A percentile compares a stretch with the other conserved stretches of the same genome.
phyloP scores from a whole-genome alignment of 2,797 vertebrate genomes.

The Bryconaethiops microstoma region DNA sequence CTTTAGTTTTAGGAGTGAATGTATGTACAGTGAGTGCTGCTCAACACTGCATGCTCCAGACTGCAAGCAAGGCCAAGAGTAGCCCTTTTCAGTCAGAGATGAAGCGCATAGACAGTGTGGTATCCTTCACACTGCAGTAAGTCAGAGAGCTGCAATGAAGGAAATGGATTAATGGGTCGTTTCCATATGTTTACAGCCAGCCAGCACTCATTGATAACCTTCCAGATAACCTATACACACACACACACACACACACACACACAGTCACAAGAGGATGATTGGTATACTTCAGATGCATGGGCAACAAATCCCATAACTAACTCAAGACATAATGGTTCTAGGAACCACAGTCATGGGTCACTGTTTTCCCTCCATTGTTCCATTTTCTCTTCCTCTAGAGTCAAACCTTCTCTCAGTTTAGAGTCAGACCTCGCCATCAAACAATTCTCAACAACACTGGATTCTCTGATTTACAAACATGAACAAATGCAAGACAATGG shows the following conservation, averaged over 20 bases:
- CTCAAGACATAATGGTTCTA: conserved; percentile 5
- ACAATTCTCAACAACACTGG: not conserved
- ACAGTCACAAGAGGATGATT: not conserved
- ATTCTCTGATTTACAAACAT: not conserved
- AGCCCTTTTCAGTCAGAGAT: not conserved
- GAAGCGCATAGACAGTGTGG: conserved; percentile 6
- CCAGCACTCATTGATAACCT: conserved; percentile 57
- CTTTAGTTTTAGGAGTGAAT: not conserved
- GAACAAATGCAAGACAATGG: not conserved
- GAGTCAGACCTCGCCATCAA: conserved; percentile 7
- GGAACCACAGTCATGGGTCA: conserved; percentile 16
- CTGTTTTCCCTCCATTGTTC: conserved; percentile 34
- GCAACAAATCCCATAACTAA: not conserved
- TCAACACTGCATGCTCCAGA: not conserved
- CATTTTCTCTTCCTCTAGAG: conserved; percentile 7
- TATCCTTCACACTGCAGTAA: conserved; percentile 40
- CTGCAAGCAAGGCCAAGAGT: conserved; percentile 8
- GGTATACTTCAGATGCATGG: conserved; percentile 19
- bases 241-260: too few species aligned
- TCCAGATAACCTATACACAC: conserved; percentile 55
- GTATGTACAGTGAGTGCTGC: not conserved
- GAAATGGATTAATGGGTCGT: conserved; percentile 60
- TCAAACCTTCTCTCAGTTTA: conserved; percentile 25
- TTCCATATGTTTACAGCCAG: conserved; percentile 61
- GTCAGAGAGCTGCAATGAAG: conserved; percentile 43